These are phyloP conservation scores for Microctenopoma stevenorrisi DNA, from an alignment of 2,797 vertebrate species.

Conservation along the genomic window DNA sequence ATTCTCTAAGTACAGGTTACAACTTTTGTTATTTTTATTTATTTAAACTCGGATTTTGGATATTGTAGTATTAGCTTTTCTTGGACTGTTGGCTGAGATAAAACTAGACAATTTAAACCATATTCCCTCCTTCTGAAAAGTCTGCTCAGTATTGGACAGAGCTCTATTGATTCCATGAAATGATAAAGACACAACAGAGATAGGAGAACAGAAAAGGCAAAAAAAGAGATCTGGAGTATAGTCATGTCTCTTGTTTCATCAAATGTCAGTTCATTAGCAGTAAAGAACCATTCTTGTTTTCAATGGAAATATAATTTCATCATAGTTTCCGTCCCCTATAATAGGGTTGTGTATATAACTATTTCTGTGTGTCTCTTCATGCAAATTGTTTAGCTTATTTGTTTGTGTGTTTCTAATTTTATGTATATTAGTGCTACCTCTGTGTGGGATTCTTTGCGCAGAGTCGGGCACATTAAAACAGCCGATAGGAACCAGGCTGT, in stretches of 20 bases:
- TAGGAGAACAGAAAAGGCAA: slow-evolving; percentile 29
- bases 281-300: slow-evolving; percentile 35
- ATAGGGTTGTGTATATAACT: slow-evolving; percentile 24
- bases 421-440: slow-evolving; percentile 25
- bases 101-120: background rate
- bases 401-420: slow-evolving; percentile 18
- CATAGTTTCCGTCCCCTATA: slow-evolving; percentile 50
- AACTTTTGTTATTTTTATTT: background rate
- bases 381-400: slow-evolving; percentile 12
- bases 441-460: slow-evolving; percentile 37
- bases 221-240: slow-evolving; percentile 39
- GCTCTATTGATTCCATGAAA: slow-evolving; percentile 43
- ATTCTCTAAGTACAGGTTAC: background rate
- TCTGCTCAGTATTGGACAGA: slow-evolving; percentile 41
- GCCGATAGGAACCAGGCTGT: slow-evolving; percentile 35
- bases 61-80: no score
- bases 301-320: slow-evolving; percentile 39
- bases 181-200: slow-evolving; percentile 9
- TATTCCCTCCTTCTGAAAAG: slow-evolving; percentile 29
- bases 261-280: slow-evolving; percentile 48
- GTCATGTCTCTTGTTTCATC: slow-evolving; percentile 57
- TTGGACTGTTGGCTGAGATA: background rate
- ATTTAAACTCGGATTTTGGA: background rate
- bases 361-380: slow-evolving; percentile 23
- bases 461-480: slow-evolving; percentile 28